A percentile compares a stretch with the other conserved stretches of the same genome.
Evolutionary conservation across 2,888 invertebrate genomes (phyloP).

Genomic region (Apoda limacodes): DNA sequence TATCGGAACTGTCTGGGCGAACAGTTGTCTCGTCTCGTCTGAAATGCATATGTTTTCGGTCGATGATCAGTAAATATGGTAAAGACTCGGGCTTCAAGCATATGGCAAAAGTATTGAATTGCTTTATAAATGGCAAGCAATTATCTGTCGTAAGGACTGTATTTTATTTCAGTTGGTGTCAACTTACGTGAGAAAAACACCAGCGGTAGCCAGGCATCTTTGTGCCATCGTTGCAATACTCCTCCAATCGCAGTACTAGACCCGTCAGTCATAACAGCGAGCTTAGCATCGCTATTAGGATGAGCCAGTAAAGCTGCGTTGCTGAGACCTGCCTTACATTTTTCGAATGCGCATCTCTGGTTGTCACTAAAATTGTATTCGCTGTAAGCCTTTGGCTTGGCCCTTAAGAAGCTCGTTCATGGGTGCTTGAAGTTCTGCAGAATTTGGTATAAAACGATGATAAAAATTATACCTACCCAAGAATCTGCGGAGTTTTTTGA

Average conservation of each 20-base stretch:
- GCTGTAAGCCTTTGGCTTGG: constrained; percentile 1
- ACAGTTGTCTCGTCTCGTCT: constrained; percentile 24
- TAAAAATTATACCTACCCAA: constrained; percentile 22
- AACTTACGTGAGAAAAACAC: constrained; percentile 34
- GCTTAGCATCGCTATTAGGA: too few relatives aligned
- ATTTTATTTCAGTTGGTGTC: constrained; percentile 25
- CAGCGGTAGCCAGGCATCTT: constrained; percentile 25
- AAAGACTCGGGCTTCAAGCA: constrained; percentile 30
- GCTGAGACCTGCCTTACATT: constrained; percentile 25
- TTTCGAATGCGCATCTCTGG: constrained; percentile 19
- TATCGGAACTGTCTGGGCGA: constrained; percentile 29
- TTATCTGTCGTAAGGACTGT: constrained; percentile 36
- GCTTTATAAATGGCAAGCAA: constrained; percentile 33
- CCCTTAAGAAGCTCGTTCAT: constrained; percentile 3
- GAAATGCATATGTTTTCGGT: constrained; percentile 26
- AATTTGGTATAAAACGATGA: constrained; percentile 15
- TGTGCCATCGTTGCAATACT: constrained; percentile 11
- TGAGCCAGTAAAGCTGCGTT: too few relatives aligned
- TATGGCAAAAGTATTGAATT: constrained; percentile 29
- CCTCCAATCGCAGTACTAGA: constrained; percentile 12
- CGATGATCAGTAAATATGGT: constrained; percentile 20
- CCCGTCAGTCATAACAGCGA: constrained; percentile 16
- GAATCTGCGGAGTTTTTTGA: constrained; percentile 17
- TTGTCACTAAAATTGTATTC: constrained; percentile 8
- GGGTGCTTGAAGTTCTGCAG: constrained; percentile 13